Evolutionary conservation across 2,797 vertebrate genomes (phyloP).

Genomic region (Loris lydekkerianus): DNA sequence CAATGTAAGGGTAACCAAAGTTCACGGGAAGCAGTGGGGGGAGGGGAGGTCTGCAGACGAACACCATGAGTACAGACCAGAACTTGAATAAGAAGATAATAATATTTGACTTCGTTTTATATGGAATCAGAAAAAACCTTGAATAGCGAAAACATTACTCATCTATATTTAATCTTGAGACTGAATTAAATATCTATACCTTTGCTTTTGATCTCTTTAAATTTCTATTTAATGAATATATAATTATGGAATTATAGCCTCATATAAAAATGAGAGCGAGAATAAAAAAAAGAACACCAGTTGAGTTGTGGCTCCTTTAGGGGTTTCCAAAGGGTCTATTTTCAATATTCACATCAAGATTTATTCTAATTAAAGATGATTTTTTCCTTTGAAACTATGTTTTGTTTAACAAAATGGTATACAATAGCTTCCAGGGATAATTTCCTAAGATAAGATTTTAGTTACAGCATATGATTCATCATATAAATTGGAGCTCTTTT

Average conservation of each 20-base stretch:
- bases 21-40: too few species aligned
- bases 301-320: not conserved
- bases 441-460: constrained; percentile 27
- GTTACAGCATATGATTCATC: not conserved
- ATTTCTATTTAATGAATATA: not conserved
- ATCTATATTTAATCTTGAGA: not conserved
- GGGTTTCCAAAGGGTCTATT: not conserved
- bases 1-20: too few species aligned
- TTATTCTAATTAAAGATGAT: not conserved
- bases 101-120: too few species aligned
- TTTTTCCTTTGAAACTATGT: constrained; percentile 45
- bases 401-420: not conserved
- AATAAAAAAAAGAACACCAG: not conserved
- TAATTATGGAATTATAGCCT: not conserved
- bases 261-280: not conserved
- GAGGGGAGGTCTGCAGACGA: too few species aligned
- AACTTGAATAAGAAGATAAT: too few species aligned
- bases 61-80: too few species aligned
- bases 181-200: not conserved
- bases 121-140: too few species aligned
- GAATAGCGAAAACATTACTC: too few species aligned
- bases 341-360: not conserved
- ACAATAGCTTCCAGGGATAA: not conserved
- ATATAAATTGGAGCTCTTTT: constrained; percentile 21
- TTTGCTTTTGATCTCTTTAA: not conserved